These are phyloP conservation scores for Paraescarpia echinospica DNA, from an alignment of 1,140 invertebrate species.

Conservation along the genomic window DNA sequence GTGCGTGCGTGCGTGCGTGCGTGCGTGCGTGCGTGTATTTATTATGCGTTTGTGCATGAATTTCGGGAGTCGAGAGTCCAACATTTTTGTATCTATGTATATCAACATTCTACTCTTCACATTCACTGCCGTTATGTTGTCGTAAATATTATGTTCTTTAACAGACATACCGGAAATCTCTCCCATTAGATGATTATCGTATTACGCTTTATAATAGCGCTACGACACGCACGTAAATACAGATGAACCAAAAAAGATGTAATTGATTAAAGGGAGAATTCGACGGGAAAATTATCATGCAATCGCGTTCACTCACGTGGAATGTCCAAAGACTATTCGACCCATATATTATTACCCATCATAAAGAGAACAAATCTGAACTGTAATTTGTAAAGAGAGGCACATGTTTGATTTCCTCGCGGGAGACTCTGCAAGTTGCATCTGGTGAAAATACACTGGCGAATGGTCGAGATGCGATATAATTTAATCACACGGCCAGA, in stretches of 20 bases:
- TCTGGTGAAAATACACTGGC: neutral
- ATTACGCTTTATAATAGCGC: neutral
- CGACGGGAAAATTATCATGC: neutral
- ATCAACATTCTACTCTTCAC: neutral
- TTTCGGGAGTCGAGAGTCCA: too few species aligned
- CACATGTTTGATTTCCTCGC: neutral
- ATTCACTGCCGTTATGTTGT: neutral
- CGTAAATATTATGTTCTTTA: too few species aligned
- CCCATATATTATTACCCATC: neutral
- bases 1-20: conserved; percentile 22
- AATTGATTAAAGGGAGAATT: neutral
- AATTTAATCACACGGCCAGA: neutral
- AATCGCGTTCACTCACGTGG: neutral
- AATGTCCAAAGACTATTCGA: neutral
- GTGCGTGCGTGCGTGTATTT: conserved; percentile 15
- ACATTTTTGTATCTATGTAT: neutral
- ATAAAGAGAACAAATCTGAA: neutral
- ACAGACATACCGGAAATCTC: neutral
- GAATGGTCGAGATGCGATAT: neutral
- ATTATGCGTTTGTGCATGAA: neutral
- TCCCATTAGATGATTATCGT: neutral
- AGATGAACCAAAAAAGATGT: neutral
- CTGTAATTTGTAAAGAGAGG: neutral
- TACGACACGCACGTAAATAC: neutral
- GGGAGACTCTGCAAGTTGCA: neutral